Conservation (phyloP, 2,113 vertebrate species). For the Tringa solitaria region DNA sequence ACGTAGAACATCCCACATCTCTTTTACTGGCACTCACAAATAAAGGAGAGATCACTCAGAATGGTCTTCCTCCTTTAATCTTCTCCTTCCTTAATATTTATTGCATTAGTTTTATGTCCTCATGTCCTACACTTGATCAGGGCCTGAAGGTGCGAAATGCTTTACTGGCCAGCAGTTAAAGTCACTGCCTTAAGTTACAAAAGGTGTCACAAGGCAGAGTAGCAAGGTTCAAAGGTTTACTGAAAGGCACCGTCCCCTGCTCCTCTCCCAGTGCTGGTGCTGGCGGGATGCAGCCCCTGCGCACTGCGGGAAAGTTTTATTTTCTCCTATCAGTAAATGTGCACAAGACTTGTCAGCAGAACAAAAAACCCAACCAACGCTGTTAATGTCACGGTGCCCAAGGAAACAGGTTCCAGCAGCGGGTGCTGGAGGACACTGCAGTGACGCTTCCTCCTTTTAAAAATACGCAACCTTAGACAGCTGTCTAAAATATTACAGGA, state of each 20-base stretch:
- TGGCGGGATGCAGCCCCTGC: background rate
- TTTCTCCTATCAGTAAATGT: background rate
- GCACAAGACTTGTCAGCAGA: background rate
- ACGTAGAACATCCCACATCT: background rate
- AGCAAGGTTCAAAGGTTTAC: background rate
- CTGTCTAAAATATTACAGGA: background rate
- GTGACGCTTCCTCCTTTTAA: too few species aligned
- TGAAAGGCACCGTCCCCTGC: background rate
- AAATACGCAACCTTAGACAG: background rate
- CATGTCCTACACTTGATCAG: background rate
- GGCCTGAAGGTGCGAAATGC: background rate
- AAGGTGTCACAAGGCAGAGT: background rate
- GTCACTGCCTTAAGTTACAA: background rate
- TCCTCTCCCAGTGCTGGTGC: background rate
- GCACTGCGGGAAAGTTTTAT: fast-evolving
- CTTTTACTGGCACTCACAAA: background rate
- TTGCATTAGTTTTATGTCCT: background rate
- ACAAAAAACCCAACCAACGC: background rate
- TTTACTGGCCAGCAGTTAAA: background rate
- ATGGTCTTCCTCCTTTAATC: background rate
- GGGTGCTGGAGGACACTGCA: background rate
- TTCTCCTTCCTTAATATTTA: background rate
- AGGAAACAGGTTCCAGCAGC: too few species aligned
- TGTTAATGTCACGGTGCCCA: background rate
- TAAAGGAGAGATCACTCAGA: background rate